These are phyloP conservation scores for Acanthisitta chloris DNA, from an alignment of 2,113 vertebrate species.

Conservation along the genomic window DNA sequence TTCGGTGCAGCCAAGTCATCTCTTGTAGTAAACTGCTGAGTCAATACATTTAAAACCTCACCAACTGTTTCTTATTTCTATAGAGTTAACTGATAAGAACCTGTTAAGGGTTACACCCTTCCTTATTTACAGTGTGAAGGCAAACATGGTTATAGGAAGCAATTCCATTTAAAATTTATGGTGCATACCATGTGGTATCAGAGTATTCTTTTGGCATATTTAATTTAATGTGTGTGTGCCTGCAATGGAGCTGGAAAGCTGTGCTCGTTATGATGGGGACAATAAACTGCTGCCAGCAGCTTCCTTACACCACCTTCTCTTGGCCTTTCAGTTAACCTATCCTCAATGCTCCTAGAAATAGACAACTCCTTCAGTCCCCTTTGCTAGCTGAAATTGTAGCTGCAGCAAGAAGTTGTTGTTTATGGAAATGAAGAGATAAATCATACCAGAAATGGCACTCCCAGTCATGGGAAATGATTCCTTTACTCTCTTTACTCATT, in stretches of 20 bases:
- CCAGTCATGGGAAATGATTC: neutral
- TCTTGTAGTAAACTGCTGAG: slow-evolving; percentile 35
- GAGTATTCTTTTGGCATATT: neutral
- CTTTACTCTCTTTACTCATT: neutral
- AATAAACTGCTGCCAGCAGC: neutral
- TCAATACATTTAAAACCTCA: slow-evolving; percentile 25
- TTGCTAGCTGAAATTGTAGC: neutral
- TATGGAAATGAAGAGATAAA: neutral
- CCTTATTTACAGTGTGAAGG: slow-evolving; percentile 17
- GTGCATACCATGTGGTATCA: neutral
- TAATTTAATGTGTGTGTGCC: neutral
- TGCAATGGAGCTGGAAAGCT: neutral
- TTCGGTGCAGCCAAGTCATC: neutral
- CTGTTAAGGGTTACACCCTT: slow-evolving; percentile 46
- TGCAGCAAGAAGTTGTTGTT: neutral
- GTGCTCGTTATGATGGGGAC: accelerated
- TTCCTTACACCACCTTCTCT: neutral
- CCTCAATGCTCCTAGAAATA: neutral
- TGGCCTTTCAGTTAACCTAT: neutral
- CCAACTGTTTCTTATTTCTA: slow-evolving; percentile 44
- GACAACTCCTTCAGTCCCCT: neutral
- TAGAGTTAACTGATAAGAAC: slow-evolving; percentile 42
- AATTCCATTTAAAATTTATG: neutral
- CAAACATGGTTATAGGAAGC: slow-evolving; percentile 32
- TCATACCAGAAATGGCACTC: neutral